Conservation (phyloP, 2,888 invertebrate genomes). For the Erynnis tages region DNA sequence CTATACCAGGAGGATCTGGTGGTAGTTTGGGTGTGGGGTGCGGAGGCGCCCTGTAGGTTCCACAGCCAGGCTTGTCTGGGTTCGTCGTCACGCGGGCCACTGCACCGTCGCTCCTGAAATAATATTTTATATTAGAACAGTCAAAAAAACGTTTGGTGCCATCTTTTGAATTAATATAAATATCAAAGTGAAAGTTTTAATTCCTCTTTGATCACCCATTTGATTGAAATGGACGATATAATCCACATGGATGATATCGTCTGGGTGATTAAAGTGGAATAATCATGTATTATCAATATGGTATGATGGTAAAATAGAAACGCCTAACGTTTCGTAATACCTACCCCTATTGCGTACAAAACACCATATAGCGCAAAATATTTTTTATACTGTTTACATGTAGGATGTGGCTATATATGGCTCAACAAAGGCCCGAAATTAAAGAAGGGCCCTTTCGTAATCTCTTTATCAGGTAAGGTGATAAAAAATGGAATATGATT, state of each 20-base stretch:
- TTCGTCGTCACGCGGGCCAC: conserved; percentile 62
- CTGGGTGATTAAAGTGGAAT: no score
- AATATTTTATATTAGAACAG: not conserved
- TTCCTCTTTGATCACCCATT: no score
- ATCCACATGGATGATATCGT: no score
- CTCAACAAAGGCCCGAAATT: not conserved
- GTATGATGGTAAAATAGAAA: no score
- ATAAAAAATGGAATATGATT: conserved; percentile 16
- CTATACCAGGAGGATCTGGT: conserved; percentile 70
- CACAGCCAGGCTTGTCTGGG: conserved; percentile 65
- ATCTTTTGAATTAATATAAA: no score
- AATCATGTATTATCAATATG: no score
- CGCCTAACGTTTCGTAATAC: no score
- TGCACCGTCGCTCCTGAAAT: conserved; percentile 57
- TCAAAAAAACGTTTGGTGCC: no score
- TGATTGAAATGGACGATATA: no score
- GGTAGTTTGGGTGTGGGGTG: conserved; percentile 70
- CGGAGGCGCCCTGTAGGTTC: conserved; percentile 69
- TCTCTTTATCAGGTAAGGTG: conserved; percentile 12
- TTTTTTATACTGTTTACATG: conserved; percentile 3
- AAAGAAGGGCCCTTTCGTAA: conserved; percentile 7
- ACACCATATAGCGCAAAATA: no score
- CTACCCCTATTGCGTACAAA: no score
- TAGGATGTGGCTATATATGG: not conserved
- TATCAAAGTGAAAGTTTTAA: no score